A percentile compares a stretch with the other conserved stretches of the same genome.
Conservation (phyloP, 2,888 invertebrate genomes). For the Drepana falcataria region DNA sequence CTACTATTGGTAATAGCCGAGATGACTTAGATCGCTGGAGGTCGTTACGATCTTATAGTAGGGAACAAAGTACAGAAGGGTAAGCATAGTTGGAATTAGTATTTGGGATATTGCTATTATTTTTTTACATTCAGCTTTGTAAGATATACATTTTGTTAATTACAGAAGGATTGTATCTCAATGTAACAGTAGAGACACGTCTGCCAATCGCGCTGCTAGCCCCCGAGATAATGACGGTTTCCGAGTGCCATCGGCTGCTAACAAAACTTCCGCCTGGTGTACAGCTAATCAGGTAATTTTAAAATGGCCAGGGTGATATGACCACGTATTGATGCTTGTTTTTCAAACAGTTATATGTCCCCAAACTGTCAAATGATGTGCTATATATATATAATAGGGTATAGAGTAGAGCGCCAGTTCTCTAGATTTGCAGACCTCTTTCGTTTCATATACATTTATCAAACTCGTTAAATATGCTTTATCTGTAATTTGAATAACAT, state of each 20-base stretch:
- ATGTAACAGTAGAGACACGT: conserved; percentile 68
- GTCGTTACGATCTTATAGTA: conserved; percentile 66
- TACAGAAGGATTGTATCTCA: conserved; percentile 68
- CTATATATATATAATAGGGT: too few species aligned
- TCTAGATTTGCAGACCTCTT: too few species aligned
- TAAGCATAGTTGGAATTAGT: conserved; percentile 20
- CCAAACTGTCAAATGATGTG: too few species aligned
- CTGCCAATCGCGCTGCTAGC: conserved; percentile 55
- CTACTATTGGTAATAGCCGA: conserved; percentile 67
- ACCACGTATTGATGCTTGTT: too few species aligned
- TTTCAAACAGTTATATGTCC: too few species aligned
- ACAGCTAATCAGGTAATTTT: conserved; percentile 52
- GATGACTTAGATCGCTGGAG: conserved; percentile 72
- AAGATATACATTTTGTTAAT: conserved; percentile 11
- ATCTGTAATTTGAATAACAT: too few species aligned
- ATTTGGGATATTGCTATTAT: not conserved
- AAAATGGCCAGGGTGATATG: too few species aligned
- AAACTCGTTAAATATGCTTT: too few species aligned
- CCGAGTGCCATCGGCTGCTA: conserved; percentile 50
- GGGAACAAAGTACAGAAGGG: conserved; percentile 75
- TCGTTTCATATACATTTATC: too few species aligned
- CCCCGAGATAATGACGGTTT: conserved; percentile 70
- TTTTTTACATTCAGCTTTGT: not conserved
- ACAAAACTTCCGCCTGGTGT: conserved; percentile 49
- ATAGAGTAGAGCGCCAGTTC: too few species aligned